phyloP scores from a whole-genome alignment of 2,113 vertebrate genomes.

The Ceyx melanurus region DNA sequence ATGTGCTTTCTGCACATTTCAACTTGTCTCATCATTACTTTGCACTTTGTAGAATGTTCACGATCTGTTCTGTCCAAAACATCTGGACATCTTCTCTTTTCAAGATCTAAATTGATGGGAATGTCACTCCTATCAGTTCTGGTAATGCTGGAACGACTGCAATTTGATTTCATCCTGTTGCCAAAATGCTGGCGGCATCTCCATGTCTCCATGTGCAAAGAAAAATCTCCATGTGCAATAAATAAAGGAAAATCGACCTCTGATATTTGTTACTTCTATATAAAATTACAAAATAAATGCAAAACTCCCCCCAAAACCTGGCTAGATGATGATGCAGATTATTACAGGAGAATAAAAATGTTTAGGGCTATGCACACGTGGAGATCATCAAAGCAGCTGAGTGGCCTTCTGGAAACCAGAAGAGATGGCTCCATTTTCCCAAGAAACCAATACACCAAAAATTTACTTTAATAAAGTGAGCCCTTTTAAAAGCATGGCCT shows the following conservation, averaged over 20 bases:
- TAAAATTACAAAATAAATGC: background rate
- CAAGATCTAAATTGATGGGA: background rate
- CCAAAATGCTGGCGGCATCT: background rate
- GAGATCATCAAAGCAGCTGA: background rate
- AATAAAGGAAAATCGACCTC: background rate
- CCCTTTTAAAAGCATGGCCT: background rate
- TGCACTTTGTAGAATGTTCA: background rate
- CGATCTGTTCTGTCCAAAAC: background rate
- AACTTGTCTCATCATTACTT: background rate
- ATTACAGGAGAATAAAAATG: background rate
- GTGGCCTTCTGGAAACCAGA: background rate
- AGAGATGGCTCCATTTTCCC: background rate
- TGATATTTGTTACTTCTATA: background rate
- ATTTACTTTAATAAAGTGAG: background rate
- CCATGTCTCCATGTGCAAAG: background rate
- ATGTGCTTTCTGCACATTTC: background rate
- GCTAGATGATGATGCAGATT: background rate
- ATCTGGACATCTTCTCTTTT: background rate
- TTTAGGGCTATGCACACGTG: background rate
- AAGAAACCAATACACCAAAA: background rate
- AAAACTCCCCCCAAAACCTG: background rate
- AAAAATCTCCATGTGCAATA: background rate
- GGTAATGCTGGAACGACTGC: background rate
- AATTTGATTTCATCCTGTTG: background rate
- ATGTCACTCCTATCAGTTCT: background rate